phyloP scores from a whole-genome alignment of 2,797 vertebrate genomes.

The Mus spretus region DNA sequence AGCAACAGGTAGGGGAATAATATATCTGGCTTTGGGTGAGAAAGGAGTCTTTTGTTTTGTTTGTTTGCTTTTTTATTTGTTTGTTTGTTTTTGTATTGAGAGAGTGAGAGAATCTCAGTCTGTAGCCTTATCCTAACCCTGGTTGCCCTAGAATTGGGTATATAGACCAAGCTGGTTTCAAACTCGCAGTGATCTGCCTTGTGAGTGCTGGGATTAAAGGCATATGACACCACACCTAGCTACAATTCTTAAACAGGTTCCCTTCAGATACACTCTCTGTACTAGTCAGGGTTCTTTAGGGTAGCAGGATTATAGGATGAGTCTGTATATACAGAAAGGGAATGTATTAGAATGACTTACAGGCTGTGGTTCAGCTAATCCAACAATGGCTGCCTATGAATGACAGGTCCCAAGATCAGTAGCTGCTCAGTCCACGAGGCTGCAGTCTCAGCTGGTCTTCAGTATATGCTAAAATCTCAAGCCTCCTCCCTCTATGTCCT shows the following conservation, averaged over 20 bases:
- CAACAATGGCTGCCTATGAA: not conserved
- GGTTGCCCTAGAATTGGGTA: not conserved
- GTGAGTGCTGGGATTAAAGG: not conserved
- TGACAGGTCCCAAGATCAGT: not conserved
- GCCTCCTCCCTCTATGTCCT: not conserved
- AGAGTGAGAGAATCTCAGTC: not conserved
- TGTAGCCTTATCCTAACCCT: not conserved
- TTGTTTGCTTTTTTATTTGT: not conserved
- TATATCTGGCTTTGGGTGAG: constrained; percentile 11
- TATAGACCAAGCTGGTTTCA: not conserved
- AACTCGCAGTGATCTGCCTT: not conserved
- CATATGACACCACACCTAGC: not conserved
- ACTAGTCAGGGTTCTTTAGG: not conserved
- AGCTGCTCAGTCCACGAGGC: not conserved
- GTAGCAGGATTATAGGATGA: not conserved
- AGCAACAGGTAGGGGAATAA: not conserved
- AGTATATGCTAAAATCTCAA: not conserved
- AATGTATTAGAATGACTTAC: not conserved
- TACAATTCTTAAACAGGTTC: constrained; percentile 11
- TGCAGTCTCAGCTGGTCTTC: not conserved
- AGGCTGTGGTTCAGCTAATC: not conserved
- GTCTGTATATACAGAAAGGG: not conserved
- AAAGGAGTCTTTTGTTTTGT: constrained; percentile 6
- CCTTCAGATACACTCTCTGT: not conserved
- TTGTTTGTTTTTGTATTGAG: not conserved